Percentiles rank a stretch among this genome's conserved stretches.
These are phyloP conservation scores for Ciconia nigra DNA, from an alignment of 2,797 vertebrate genomes.

Conservation along the genomic window DNA sequence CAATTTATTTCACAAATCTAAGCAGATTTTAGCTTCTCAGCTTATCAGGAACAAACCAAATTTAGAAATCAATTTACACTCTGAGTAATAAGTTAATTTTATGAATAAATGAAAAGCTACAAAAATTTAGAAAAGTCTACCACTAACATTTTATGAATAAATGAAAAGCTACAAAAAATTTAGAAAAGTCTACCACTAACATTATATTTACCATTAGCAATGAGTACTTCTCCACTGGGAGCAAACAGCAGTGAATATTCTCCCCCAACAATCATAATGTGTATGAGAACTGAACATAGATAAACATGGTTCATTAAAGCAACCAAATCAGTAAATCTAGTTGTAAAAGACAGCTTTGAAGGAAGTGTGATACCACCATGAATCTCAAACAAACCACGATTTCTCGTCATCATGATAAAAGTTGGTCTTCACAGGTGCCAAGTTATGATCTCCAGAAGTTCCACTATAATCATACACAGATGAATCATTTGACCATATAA, in stretches of 20 bases:
- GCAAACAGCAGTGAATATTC: not conserved
- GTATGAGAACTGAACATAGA: not conserved
- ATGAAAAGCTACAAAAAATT: not conserved
- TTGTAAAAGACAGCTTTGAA: not conserved
- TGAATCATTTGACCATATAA: not conserved
- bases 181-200: not conserved
- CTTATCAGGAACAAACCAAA: not conserved
- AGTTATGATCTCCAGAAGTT: not conserved
- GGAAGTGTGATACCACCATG: not conserved
- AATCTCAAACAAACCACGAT: not conserved
- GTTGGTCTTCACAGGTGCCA: not conserved
- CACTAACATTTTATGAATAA: not conserved
- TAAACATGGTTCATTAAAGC: not conserved
- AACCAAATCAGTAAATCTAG: not conserved
- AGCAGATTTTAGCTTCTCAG: not conserved
- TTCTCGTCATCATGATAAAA: not conserved
- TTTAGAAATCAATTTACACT: not conserved
- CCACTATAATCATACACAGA: rapidly evolving
- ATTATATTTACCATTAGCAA: not conserved
- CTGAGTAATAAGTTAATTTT: not conserved
- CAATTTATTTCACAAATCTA: not conserved
- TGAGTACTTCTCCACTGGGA: not conserved
- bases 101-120: not conserved
- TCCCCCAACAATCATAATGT: rapidly evolving
- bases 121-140: not conserved